Evolutionary conservation across 2,113 vertebrate species (phyloP).

Genomic region (Alethe diademata): DNA sequence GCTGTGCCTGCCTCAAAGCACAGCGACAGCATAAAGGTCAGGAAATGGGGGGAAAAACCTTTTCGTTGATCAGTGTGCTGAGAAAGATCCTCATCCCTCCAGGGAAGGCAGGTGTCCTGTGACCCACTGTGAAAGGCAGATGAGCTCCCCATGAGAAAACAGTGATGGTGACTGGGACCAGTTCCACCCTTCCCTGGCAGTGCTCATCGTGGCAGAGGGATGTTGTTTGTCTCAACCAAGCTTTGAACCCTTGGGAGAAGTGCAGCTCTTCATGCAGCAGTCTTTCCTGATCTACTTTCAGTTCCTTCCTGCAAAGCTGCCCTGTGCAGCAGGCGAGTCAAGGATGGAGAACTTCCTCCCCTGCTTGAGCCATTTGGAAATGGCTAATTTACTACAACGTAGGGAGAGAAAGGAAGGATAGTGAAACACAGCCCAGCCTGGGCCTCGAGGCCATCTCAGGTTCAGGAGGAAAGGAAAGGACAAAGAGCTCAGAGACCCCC

Average conservation of each 20-base stretch:
- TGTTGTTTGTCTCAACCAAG: not conserved
- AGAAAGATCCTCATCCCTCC: not conserved
- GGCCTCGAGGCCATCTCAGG: constrained; percentile 27
- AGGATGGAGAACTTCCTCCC: not conserved
- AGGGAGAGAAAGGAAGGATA: not conserved
- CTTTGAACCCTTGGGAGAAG: not conserved
- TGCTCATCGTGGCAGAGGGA: not conserved
- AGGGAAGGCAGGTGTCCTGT: not conserved
- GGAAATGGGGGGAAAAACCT: not conserved
- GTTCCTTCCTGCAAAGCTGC: not conserved
- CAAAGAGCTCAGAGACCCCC: constrained; percentile 42
- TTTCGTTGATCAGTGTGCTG: no score
- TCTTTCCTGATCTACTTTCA: not conserved
- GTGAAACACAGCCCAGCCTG: not conserved
- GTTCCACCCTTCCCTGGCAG: not conserved
- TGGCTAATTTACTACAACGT: not conserved
- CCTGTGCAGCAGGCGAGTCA: not conserved
- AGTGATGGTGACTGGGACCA: not conserved
- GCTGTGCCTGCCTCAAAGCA: not conserved
- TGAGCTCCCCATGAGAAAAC: not conserved
- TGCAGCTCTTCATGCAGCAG: not conserved
- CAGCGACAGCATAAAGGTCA: not conserved
- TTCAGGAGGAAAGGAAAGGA: constrained; percentile 42
- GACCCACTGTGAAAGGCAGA: not conserved
- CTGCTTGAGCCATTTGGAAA: not conserved